Base-by-base conservation (phyloP, 2,113 vertebrate genomes). In the Triplophysa siluroides region DNA sequence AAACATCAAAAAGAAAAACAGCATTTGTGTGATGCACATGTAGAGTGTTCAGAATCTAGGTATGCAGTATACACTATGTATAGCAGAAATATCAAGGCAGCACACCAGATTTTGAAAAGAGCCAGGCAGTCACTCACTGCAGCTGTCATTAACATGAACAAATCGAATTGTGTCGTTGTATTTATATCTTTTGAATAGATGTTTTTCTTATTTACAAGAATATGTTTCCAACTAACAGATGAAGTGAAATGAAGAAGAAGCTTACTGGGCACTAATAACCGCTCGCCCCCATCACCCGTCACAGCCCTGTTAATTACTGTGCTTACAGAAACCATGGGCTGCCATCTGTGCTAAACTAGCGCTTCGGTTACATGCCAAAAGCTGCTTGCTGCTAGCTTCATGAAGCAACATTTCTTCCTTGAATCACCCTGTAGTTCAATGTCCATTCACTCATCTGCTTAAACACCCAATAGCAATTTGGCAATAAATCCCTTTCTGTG, bases 331-430 rank as follows among this genome's bases (percentile, higher is more conserved):
- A 74, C 58, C 23, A 75, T 61, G 16, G 69, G 72, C 58, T 80
- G 64, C 56, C 65, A 69, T 76, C 72, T 80, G 77, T 80, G 78
- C n/a, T 60, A 12, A 80, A 60, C 23, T 64, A 76, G 66, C 38
- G 38, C 16, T 75, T 47, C 21, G 10, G 13, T 75, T 62, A 19
- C 58, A 75, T 18, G n/a, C 13, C 6, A 63, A 60, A 60, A 18
- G 21, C 38, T 33, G 33, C 54, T 29, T 38, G 47, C 54, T 74
- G 29, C 56, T 18, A 7, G 33, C 72, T 75, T 62, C 56, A 76
- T 14, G 10, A 63, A 76, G 23, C 47, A 50, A 76, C 38, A 63
- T 63, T 76, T 16, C 60, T 63, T 76, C 10, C 19, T 23, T 9
- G 9, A 50, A 63, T 76, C 23, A 63, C 41, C 58, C 45, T 12